These are phyloP conservation scores for Myotis planiceps DNA, from an alignment of 2,797 vertebrate genomes.

Conservation along the genomic window DNA sequence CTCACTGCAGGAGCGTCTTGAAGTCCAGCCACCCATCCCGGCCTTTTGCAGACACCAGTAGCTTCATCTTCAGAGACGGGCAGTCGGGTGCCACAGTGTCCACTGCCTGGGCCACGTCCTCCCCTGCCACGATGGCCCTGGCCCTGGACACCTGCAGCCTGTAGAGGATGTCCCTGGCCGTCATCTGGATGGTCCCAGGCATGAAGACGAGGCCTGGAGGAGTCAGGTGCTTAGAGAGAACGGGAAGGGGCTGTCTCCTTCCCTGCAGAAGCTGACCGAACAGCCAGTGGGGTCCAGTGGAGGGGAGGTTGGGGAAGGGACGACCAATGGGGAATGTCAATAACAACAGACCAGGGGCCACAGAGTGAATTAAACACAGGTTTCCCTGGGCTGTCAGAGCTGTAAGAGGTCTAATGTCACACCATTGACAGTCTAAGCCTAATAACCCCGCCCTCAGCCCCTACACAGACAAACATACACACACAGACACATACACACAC, in stretches of 20 bases:
- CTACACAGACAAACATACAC: background rate
- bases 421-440: background rate
- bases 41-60: constrained; percentile 85
- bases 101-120: constrained; percentile 84
- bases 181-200: constrained; percentile 87
- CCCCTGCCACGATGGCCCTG: constrained; percentile 85
- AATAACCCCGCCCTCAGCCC: background rate
- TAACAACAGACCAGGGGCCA: background rate
- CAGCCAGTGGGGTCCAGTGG: background rate
- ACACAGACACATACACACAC: background rate
- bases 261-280: background rate
- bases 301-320: background rate
- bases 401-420: background rate
- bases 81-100: constrained; percentile 85
- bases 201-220: constrained; percentile 87
- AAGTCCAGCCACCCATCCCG: constrained; percentile 89
- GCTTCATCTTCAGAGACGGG: constrained; percentile 83
- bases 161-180: constrained; percentile 87
- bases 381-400: background rate
- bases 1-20: constrained; percentile 82
- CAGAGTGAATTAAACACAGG: background rate
- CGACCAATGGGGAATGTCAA: background rate
- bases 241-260: background rate
- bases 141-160: constrained; percentile 87
- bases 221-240: constrained; percentile 26